These are phyloP conservation scores for Uloborus plumipes DNA, from an alignment of 2,888 invertebrate species.

Conservation along the genomic window DNA sequence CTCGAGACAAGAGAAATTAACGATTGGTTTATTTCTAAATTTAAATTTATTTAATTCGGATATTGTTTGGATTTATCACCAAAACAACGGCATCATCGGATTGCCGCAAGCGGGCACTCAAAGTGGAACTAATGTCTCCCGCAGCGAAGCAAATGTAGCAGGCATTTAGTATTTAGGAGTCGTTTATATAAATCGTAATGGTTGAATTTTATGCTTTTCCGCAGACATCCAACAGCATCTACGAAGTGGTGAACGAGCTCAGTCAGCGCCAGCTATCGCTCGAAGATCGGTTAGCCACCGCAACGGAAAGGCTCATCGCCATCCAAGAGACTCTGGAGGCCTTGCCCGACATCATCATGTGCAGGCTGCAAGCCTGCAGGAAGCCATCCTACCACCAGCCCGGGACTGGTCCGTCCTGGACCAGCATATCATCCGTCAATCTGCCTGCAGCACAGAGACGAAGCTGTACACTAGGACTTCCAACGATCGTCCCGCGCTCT, in stretches of 20 bases:
- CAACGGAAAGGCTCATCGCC: conserved; percentile 86
- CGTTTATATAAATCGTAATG: conserved; percentile 67
- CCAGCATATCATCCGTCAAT: conserved; percentile 61
- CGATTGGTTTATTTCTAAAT: too few relatives aligned
- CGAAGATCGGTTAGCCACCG: conserved; percentile 90
- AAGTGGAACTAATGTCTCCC: too few relatives aligned
- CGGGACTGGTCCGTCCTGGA: conserved; percentile 52
- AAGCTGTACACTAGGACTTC: conserved; percentile 45
- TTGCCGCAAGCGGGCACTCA: too few relatives aligned
- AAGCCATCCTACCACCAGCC: conserved; percentile 45
- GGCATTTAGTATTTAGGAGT: too few relatives aligned
- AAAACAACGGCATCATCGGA: too few relatives aligned
- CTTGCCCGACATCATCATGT: conserved; percentile 49
- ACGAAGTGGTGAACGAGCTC: conserved; percentile 98
- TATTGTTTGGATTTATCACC: too few relatives aligned
- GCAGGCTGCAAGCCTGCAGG: conserved; percentile 31
- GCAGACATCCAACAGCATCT: conserved; percentile 97
- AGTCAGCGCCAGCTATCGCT: conserved; percentile 92
- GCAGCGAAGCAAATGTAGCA: too few relatives aligned
- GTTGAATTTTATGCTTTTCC: conserved; percentile 70
- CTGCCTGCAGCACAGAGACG: conserved; percentile 46
- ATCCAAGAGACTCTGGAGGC: conserved; percentile 50
- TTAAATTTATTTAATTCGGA: too few relatives aligned
- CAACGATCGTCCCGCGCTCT: conserved; percentile 56
- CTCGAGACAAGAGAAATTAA: too few relatives aligned